A percentile compares a stretch with the other conserved stretches of the same genome.
phyloP scores from a whole-genome alignment of 2,113 vertebrate species.

The Tympanuchus pallidicinctus region DNA sequence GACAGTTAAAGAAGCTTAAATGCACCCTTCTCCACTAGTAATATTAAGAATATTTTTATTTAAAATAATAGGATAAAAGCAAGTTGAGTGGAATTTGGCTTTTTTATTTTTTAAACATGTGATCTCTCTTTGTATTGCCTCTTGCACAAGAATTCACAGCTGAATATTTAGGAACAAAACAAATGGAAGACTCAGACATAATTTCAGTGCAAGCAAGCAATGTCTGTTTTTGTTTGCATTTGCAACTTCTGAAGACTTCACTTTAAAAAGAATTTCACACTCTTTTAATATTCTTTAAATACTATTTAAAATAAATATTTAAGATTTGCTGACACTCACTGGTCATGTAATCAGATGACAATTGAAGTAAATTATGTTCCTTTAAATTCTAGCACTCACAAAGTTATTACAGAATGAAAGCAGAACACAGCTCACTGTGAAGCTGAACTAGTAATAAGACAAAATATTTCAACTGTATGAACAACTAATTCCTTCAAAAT shows the following conservation, averaged over 20 bases:
- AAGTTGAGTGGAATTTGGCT: background rate
- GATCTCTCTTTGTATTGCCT: background rate
- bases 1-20: background rate
- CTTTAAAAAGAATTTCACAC: background rate
- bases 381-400: background rate
- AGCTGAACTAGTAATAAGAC: background rate
- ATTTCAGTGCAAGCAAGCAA: background rate
- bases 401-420: background rate
- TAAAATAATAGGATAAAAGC: background rate
- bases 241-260: background rate
- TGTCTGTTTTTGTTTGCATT: fast-evolving
- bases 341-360: background rate
- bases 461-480: background rate
- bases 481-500: background rate
- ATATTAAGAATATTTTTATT: background rate
- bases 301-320: background rate
- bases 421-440: background rate
- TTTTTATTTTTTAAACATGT: background rate
- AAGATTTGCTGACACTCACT: background rate
- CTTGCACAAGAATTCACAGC: background rate
- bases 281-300: background rate
- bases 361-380: background rate
- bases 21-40: background rate
- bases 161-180: background rate
- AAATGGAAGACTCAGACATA: background rate